Evolutionary conservation across 2,888 invertebrate species (phyloP), one percentile per base, ranked within the genome.

Genomic region (Thymelicus lineola): DNA sequence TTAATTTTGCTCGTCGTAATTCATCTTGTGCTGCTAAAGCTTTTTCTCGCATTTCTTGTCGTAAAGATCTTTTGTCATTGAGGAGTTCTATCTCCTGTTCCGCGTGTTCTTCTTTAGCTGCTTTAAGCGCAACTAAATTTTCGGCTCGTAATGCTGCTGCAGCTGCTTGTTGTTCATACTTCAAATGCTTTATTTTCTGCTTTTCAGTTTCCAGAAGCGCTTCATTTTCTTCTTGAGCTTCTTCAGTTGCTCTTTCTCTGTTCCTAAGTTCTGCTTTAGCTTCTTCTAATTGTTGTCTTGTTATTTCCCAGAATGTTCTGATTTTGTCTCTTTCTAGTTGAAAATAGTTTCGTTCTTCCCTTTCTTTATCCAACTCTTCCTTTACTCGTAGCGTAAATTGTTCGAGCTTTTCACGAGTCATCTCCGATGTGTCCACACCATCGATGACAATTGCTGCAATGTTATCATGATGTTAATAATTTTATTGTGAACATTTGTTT

Each of bases 301-400:
- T 97, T 67, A 99, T 98, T 89, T 99, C 98, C 99, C 99, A 99
- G 86, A 98, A 98, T 5, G 98, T 98, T 76, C 98, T 95, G 15
- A 99, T 95, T 90, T 98, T 98, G 86, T 99, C 99, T 77, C 99
- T 94, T 91, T 99, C 99, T 79, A 99, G 88, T 89, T 99, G 99
- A 81, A 98, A 99, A 86, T 97, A 99, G 88, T 99, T 99, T 67
- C 99, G 93, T 87, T 99, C 99, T 87, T 99, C 99, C 79, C 99
- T 94, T 88, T 99, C 99, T 70, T 97, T 95, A 83, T 99, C 98
- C 85, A 98, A 94, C 93, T 99, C 98, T 83, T 98, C 98, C 84
- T 97, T 96, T 20, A 98, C 96, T 79, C 96, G 95, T 61, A 96
- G 94, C 14, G 97, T 96, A 85, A 98, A 98, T 73, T 97, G 96